Evolutionary conservation across 2,888 invertebrate genomes (phyloP), one percentile per base, ranked within the genome.

Genomic region (Volucella bombylans): DNA sequence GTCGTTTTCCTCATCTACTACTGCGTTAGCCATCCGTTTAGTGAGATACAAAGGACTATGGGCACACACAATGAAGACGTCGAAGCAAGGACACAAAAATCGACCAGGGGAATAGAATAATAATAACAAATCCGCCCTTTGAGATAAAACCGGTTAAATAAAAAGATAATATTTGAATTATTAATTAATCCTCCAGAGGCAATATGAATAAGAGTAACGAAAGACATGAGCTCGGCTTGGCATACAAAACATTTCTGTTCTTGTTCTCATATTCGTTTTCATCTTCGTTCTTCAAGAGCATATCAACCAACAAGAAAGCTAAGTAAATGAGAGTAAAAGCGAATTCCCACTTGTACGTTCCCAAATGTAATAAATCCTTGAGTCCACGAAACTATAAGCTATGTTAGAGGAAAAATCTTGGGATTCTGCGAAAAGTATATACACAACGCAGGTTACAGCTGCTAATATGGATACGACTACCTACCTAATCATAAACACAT

Each of bases 331-430:
- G 50, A 55, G 55, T 49, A 62, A 77, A 64, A 77, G 62, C 54
- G 31, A 71, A 78, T 65, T 78, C 71, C 71, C 78, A 71, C 57
- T 71, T 65, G 59, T 59, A 59, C 50, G 39, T 38, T 78, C 78
- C 69, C 59, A 79, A 79, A 79, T 72, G 78, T 79, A 57, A 79
- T 79, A 79, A 79, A 79, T 71, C 65, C 78, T 72, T 65, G 72
- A 79, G 78, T 79, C 71, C 65, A 65, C 45, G 72, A 71, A 79
- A 79, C 71, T 79, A 79, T 72, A 72, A 72, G 71, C 78, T 47
- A 45, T 54, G 43, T 72, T 52, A 67, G 61, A 59, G 65, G 39
- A 72, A 71, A 59, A 79, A 65, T 72, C 78, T 59, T 64, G 50
- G 72, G 78, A 79, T 72, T 79, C 52, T 52, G 50, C 4, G 31